Evolutionary conservation across 2,113 vertebrate species (phyloP).

Genomic region (Acanthochromis polyacanthus): DNA sequence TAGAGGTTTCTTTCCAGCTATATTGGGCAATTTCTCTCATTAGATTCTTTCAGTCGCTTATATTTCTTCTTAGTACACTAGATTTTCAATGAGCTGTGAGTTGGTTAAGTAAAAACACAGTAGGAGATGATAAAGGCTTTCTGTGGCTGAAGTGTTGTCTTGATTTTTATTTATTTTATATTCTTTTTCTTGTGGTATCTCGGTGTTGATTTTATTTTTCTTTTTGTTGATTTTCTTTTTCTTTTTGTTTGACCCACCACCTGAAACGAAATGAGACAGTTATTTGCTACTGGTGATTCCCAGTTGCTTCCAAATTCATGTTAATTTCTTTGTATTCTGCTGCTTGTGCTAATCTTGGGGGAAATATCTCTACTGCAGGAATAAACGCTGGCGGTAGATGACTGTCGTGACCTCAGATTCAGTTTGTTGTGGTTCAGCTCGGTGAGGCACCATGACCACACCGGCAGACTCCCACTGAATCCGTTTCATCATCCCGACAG

Average conservation of each 20-base stretch:
- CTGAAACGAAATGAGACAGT: neutral
- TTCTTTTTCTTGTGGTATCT: too few species aligned
- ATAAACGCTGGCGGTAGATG: neutral
- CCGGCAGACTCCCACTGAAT: slow-evolving; percentile 16
- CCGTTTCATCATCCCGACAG: slow-evolving; percentile 35
- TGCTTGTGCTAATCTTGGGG: slow-evolving; percentile 1
- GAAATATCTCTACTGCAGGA: neutral
- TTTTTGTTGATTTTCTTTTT: neutral
- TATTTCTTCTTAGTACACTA: too few species aligned
- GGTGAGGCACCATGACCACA: slow-evolving; percentile 16
- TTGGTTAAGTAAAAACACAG: neutral
- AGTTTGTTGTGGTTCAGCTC: slow-evolving; percentile 22
- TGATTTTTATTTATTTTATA: too few species aligned
- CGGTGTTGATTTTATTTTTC: too few species aligned
- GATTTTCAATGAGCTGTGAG: neutral
- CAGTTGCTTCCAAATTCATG: neutral
- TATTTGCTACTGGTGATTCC: neutral
- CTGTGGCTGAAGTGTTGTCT: neutral
- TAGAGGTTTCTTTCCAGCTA: neutral
- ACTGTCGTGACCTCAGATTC: slow-evolving; percentile 4
- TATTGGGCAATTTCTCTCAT: neutral
- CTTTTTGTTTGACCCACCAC: neutral
- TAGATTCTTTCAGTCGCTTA: neutral
- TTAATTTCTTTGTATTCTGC: neutral
- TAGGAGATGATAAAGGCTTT: neutral